Evolutionary conservation across 2,888 invertebrate species (phyloP), one percentile per base, ranked within the genome.

Genomic region (Timema cristinae): DNA sequence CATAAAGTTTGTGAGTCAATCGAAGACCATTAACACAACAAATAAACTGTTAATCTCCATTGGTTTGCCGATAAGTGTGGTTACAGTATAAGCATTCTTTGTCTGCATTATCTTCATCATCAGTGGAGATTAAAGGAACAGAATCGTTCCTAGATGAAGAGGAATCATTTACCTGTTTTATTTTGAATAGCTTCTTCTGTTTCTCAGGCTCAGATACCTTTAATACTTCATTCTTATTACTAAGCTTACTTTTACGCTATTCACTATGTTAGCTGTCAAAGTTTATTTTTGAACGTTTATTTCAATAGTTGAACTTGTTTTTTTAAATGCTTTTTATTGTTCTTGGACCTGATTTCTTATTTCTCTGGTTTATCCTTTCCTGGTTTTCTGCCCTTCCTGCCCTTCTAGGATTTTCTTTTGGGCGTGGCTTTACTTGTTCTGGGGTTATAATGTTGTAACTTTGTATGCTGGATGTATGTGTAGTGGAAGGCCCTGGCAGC

Each of bases 361-460:
- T 69, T 69, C 48, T 54, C 49, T n/a, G 69, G 56, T 32, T 54
- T 69, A 54, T 51, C 54, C 56, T 54, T 69, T 54, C 69, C 69
- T 56, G 69, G 54, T 56, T 69, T 54, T 54, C 69, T 69, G 48
- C 48, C 32, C 56, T 8, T 69, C 49, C 47, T 54, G 32, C 56
- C 13, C 56, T 32, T 5, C 54, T 7, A 69, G 69, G 69, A n/a
- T 56, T 11, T 54, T 15, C 69, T 69, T 69, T 69, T 56, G 69
- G 49, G 47, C 48, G 56, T 7, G 56, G 48, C 51, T 51, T 48
- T 6, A 56, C 49, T n/a, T n/a, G n/a, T n/a, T n/a, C n/a, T n/a
- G n/a, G n/a, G n/a, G n/a, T n/a, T n/a, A n/a, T n/a, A n/a, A n/a
- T n/a, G n/a, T n/a, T n/a, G n/a, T n/a, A n/a, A n/a, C n/a, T n/a